Evolutionary conservation across 1,140 invertebrate genomes (phyloP).

Genomic region (Panulirus ornatus): DNA sequence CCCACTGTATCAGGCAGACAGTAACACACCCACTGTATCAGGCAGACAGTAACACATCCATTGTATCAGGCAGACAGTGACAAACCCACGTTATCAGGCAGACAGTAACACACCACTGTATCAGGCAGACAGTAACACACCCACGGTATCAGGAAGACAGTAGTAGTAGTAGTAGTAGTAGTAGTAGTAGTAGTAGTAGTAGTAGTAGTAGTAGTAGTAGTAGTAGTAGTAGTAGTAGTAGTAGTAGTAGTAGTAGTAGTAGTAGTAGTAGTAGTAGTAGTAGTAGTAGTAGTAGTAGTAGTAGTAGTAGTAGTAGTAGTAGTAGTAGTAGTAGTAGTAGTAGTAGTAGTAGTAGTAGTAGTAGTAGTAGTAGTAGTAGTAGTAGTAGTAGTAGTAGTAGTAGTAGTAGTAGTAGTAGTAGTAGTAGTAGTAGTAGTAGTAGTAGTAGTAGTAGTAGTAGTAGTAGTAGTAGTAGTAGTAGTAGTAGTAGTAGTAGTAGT

Average conservation of each 20-base stretch:
- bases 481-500: conserved; percentile 3
- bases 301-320: conserved; percentile 22
- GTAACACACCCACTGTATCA: too few relatives aligned
- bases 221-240: neutral
- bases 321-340: conserved; percentile 19
- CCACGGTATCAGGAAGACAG: too few relatives aligned
- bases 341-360: conserved; percentile 15
- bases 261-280: neutral
- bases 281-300: conserved; percentile 14
- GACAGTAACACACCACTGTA: too few relatives aligned
- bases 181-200: conserved; percentile 8
- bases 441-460: conserved; percentile 3
- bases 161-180: conserved; percentile 19
- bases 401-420: conserved; percentile 8
- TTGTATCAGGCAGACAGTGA: too few relatives aligned
- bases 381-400: conserved; percentile 3
- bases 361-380: conserved; percentile 3
- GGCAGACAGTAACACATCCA: too few relatives aligned
- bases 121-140: too few relatives aligned
- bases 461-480: conserved; percentile 8
- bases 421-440: conserved; percentile 3
- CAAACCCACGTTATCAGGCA: too few relatives aligned
- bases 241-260: neutral
- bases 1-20: too few relatives aligned
- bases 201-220: conserved; percentile 24